A percentile compares a stretch with the other conserved stretches of the same genome.
Evolutionary conservation across 2,888 invertebrate genomes (phyloP).

Genomic region (Lepidocyrtoides sp.): DNA sequence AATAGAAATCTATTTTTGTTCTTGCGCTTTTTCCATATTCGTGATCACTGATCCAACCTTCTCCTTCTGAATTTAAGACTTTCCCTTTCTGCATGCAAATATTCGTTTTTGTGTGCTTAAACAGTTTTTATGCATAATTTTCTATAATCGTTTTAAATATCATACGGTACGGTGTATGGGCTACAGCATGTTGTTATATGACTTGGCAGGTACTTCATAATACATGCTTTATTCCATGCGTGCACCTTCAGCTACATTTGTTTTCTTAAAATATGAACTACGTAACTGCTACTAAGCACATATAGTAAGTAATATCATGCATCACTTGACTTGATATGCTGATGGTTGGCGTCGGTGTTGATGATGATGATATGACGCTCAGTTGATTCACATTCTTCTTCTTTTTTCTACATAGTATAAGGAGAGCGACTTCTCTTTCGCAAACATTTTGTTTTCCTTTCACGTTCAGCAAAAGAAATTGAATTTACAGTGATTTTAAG

Average conservation of each 20-base stretch:
- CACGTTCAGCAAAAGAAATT: constrained; percentile 75
- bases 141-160: too few species aligned
- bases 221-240: too few species aligned
- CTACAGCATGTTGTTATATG: too few species aligned
- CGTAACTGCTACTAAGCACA: neutral
- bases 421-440: constrained; percentile 32
- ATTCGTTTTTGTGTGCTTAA: neutral
- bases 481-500: constrained; percentile 79
- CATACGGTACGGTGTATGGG: too few species aligned
- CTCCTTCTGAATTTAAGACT: neutral
- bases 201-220: too few species aligned
- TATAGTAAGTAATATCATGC: constrained; percentile 8
- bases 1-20: neutral
- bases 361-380: constrained; percentile 7
- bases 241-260: too few species aligned
- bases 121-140: too few species aligned
- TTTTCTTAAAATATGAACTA: too few species aligned
- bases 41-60: constrained; percentile 36
- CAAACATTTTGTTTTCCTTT: constrained; percentile 73
- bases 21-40: neutral
- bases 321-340: constrained; percentile 16
- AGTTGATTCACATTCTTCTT: constrained; percentile 42
- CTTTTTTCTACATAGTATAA: neutral
- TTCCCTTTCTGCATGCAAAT: neutral
- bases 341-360: neutral